A percentile compares a stretch with the other conserved stretches of the same genome.
Conservation (phyloP, 2,797 vertebrate species). For the Sphenopsis melanotis region DNA sequence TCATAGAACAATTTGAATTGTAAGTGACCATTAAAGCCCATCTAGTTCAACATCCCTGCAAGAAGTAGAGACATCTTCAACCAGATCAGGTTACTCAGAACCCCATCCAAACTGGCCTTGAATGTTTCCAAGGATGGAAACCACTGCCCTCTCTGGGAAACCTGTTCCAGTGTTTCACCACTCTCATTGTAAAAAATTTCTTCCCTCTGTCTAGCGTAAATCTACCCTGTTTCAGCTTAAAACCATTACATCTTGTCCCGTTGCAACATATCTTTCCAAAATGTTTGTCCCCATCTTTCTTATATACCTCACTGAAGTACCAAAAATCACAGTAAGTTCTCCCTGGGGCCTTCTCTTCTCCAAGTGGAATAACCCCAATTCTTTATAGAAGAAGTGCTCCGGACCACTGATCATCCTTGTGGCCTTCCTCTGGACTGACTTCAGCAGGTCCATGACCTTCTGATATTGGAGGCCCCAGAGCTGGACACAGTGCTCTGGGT, state of each 20-base stretch:
- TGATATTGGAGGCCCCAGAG: background rate
- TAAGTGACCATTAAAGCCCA: background rate
- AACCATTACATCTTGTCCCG: background rate
- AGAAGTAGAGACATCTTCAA: background rate
- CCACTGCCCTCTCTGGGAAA: background rate
- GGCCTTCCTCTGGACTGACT: background rate
- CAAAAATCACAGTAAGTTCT: background rate
- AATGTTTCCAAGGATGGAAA: background rate
- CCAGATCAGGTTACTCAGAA: background rate
- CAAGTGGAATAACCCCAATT: background rate
- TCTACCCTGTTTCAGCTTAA: background rate
- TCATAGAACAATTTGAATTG: background rate
- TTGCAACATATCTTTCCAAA: background rate
- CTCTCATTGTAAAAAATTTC: background rate
- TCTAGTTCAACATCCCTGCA: background rate
- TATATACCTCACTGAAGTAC: background rate
- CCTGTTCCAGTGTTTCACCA: background rate
- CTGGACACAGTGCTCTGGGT: background rate
- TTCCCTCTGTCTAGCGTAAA: background rate
- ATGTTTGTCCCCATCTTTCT: background rate
- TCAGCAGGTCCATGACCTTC: background rate
- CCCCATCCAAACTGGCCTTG: background rate
- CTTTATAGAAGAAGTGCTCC: background rate
- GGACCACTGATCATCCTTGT: background rate
- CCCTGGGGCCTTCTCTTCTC: background rate